phyloP scores from a whole-genome alignment of 2,113 vertebrate species.

The Sarotherodon lohbergeri region DNA sequence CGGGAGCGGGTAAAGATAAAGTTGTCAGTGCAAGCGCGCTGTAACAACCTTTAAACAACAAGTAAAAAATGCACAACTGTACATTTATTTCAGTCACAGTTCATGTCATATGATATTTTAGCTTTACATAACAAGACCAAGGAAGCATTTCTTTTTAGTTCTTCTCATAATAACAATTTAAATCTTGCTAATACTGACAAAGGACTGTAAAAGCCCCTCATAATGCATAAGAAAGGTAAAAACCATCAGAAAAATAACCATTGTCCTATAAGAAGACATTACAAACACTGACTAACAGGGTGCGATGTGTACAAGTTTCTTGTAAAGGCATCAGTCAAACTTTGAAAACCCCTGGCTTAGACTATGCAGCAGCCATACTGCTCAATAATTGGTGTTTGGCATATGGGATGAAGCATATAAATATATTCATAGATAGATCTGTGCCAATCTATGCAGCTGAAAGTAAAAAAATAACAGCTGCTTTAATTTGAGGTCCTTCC shows the following conservation, averaged over 20 bases:
- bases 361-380: neutral
- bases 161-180: neutral
- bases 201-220: neutral
- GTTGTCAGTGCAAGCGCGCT: neutral
- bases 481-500: neutral
- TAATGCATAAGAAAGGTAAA: neutral
- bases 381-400: neutral
- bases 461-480: neutral
- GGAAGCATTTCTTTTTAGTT: neutral
- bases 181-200: neutral
- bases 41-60: neutral
- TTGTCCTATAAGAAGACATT: neutral
- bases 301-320: neutral
- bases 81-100: neutral
- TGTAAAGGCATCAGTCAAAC: neutral
- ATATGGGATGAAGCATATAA: neutral
- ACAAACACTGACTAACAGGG: neutral
- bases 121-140: neutral
- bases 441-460: accelerated
- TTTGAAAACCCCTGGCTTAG: neutral
- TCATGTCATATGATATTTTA: neutral
- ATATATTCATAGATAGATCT: neutral
- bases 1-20: neutral
- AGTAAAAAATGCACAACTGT: accelerated
- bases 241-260: neutral